phyloP scores from a whole-genome alignment of 2,888 invertebrate species.

The Amphipyra berbera region DNA sequence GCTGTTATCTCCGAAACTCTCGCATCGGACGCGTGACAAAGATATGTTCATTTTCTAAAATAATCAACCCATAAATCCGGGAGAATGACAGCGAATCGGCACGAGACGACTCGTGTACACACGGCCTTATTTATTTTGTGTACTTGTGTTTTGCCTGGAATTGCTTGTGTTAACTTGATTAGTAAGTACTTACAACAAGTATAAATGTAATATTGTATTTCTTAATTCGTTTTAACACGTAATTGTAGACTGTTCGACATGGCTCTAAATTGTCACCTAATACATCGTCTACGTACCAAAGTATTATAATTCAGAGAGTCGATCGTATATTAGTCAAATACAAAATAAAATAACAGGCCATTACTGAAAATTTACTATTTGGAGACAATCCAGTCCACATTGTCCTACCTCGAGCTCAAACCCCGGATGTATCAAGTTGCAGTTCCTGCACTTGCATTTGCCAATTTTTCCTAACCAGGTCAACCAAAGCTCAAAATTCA shows the following conservation, averaged over 20 bases:
- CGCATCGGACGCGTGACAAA: slow-evolving; percentile 62
- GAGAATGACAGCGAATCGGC: slow-evolving; percentile 60
- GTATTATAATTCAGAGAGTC: no score
- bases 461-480: not conserved
- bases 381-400: no score
- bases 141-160: slow-evolving; percentile 25
- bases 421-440: no score
- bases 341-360: no score
- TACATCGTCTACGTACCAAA: no score
- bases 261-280: no score
- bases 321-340: no score
- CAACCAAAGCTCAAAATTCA: slow-evolving; percentile 17
- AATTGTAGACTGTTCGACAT: no score
- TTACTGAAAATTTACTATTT: no score
- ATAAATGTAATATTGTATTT: no score
- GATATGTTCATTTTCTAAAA: slow-evolving; percentile 74
- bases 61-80: slow-evolving; percentile 75
- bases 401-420: no score
- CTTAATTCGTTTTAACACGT: no score
- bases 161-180: slow-evolving; percentile 3
- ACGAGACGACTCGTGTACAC: slow-evolving; percentile 42
- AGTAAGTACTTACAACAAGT: not conserved
- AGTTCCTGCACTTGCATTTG: not conserved
- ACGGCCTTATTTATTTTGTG: slow-evolving; percentile 61
- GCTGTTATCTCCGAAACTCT: slow-evolving; percentile 60